Percentiles rank a stretch among this genome's conserved stretches.
phyloP scores from a whole-genome alignment of 2,888 invertebrate species.

The Rosalia funebris region DNA sequence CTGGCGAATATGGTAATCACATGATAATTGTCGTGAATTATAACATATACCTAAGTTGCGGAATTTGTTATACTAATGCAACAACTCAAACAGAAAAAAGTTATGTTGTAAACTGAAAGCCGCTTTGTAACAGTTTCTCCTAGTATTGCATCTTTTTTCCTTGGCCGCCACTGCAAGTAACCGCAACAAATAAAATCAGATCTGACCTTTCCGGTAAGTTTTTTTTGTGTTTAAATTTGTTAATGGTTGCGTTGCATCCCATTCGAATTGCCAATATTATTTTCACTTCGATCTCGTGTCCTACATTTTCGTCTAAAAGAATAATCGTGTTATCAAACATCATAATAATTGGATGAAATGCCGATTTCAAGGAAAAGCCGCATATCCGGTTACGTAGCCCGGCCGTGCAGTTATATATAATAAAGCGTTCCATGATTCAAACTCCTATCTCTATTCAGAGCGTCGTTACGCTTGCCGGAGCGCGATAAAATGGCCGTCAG shows the following conservation, averaged over 20 bases:
- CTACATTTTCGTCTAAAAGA: not conserved
- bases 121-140: not conserved
- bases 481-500: conserved; percentile 23
- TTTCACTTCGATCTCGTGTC: not conserved
- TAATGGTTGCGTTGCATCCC: not conserved
- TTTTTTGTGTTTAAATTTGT: not conserved
- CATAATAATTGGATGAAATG: not conserved
- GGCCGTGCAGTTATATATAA: too few species aligned
- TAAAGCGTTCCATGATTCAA: conserved; percentile 11
- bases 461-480: conserved; percentile 22
- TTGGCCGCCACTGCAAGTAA: not conserved
- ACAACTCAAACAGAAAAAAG: not conserved
- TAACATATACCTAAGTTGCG: conserved; percentile 6
- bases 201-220: not conserved
- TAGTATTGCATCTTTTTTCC: not conserved
- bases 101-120: conserved; percentile 3
- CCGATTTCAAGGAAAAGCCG: conserved; percentile 10
- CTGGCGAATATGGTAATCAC: conserved; percentile 10
- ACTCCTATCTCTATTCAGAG: not conserved
- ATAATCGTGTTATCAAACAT: not conserved
- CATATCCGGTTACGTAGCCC: conserved; percentile 1
- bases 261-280: not conserved
- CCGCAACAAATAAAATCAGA: not conserved
- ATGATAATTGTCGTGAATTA: conserved; percentile 15
- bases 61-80: not conserved